A percentile compares a stretch with the other conserved stretches of the same genome.
phyloP scores from a whole-genome alignment of 2,113 vertebrate genomes.

The Macaca fascicularis region T2T-MFA8v1.1 NC_088375.1:33243001-33243500 shows the following conservation, averaged over 20 bases:
- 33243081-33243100: not conserved
- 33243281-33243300: not conserved
- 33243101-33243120: not conserved
- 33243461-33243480: not conserved
- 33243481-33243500: constrained; percentile 16
- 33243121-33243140: not conserved
- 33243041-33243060: not conserved
- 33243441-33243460: constrained; percentile 13
- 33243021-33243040: not conserved
- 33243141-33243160: not conserved
- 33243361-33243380: not conserved
- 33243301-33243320: not conserved
- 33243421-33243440: constrained; percentile 19
- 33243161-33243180: not conserved
- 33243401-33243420: not conserved
- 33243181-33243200: not conserved
- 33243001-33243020: not conserved
- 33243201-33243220: not conserved
- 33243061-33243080: not conserved
- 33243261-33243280: too few species aligned
- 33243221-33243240: too few species aligned
- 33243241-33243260: not conserved
- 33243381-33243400: constrained; percentile 12
- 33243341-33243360: not conserved
- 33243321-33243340: not conserved